Conservation (phyloP, 2,888 invertebrate species). For the Entomobrya proxima region DNA sequence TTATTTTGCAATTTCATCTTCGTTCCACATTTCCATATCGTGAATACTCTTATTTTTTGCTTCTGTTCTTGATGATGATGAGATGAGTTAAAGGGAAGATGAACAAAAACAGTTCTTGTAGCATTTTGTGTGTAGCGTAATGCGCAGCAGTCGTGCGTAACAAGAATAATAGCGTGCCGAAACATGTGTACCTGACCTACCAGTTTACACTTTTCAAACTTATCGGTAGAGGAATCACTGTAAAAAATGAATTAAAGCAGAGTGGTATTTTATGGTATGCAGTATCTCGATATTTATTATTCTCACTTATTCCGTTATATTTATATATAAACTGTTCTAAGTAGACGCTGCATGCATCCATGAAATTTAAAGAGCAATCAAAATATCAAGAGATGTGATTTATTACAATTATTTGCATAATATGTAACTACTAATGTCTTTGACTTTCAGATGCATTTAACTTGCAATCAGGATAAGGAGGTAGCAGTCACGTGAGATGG, state of each 20-base stretch:
- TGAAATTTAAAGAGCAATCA: too few relatives aligned
- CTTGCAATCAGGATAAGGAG: too few relatives aligned
- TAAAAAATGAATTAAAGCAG: background rate
- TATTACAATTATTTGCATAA: too few relatives aligned
- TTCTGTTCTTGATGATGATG: background rate
- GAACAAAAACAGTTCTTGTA: background rate
- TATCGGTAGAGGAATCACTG: background rate
- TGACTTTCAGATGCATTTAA: too few relatives aligned
- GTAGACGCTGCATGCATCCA: too few relatives aligned
- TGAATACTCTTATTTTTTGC: background rate
- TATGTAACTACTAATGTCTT: too few relatives aligned
- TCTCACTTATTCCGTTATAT: background rate
- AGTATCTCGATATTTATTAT: too few relatives aligned
- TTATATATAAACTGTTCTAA: too few relatives aligned
- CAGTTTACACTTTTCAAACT: background rate
- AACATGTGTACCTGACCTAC: slow-evolving; percentile 10
- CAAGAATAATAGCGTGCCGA: background rate
- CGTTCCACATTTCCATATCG: background rate
- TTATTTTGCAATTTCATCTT: slow-evolving; percentile 16
- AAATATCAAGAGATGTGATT: too few relatives aligned
- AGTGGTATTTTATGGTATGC: background rate
- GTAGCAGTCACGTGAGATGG: too few relatives aligned
- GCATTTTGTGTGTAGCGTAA: background rate
- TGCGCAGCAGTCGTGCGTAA: background rate
- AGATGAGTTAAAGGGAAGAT: slow-evolving; percentile 16